Base-by-base conservation (phyloP, 2,888 invertebrate species). In the Physocephala rufipes region DNA sequence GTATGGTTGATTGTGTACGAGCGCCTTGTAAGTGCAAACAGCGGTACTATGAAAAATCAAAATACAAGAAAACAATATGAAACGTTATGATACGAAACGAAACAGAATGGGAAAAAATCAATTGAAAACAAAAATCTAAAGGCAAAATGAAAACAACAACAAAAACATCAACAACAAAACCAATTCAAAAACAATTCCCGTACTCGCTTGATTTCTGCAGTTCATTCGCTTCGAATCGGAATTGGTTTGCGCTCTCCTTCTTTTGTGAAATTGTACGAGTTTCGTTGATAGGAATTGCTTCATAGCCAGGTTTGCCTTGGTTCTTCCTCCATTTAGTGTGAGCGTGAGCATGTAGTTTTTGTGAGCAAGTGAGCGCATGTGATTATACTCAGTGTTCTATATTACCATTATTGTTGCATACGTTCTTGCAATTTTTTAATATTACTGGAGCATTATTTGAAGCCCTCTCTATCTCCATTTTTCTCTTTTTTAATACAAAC, bases 181-280 rank as follows among this genome's bases (percentile, higher is more conserved):
- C 59, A 59, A 59, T 61, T 49, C 59, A 61, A 68, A 68, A 61
- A 26, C 61, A 47, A 61, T 71, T 59, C 55, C 65, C 73, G 73
- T 70, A 72, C 66, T 68, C 61, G n/a, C 64, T 43, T 68, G 47
- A 68, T 72, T 67, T 71, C 78, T 76, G 80, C 80, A 81, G 81
- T 79, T 81, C 81, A 81, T 81, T 81, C 80, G 64, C 65, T 71
- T 73, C 64, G 73, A 64, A 30, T n/a, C n/a, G 49, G 59, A 49
- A 28, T 36, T 36, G 36, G 36, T 36, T 36, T 36, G 5, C 36
- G 36, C 36, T 36, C 36, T 36, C 36, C 49, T 36, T 36, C 66
- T 55, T 45, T 63, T 19, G 16, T 30, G 59, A n/a, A 58, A 24
- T 24, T 16, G 12, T 58, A 4, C 26, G 51, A 19, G 55, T 49